These are phyloP conservation scores for Eudyptes chrysolophus DNA, from an alignment of 2,113 vertebrate genomes.

Conservation along the genomic window DNA sequence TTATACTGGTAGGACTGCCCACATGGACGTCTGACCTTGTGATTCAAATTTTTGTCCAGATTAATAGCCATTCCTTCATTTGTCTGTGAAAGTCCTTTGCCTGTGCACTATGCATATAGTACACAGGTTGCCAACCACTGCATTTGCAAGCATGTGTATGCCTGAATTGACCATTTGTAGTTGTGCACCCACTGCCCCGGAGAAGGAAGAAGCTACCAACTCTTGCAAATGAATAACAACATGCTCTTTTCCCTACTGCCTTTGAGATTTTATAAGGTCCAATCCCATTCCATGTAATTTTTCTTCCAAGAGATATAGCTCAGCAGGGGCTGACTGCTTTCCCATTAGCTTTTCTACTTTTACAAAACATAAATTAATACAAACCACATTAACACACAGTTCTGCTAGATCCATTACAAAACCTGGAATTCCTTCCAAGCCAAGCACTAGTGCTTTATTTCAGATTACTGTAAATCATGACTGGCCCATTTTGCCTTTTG, in stretches of 20 bases:
- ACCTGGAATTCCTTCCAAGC: not conserved
- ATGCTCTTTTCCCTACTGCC: not conserved
- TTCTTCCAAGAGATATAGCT: slow-evolving; percentile 36
- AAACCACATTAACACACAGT: not conserved
- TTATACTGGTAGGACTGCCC: not conserved
- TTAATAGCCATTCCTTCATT: not conserved
- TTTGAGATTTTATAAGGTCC: not conserved
- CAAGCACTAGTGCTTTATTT: not conserved
- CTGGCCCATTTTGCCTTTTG: not conserved
- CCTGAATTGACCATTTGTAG: not conserved
- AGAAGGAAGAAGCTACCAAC: not conserved
- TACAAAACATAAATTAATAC: not conserved
- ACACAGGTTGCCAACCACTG: not conserved
- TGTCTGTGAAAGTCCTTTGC: not conserved
- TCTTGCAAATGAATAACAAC: not conserved
- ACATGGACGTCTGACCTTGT: not conserved
- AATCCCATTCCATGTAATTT: not conserved
- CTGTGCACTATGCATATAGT: no score
- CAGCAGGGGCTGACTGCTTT: not conserved
- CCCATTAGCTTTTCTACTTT: slow-evolving; percentile 23
- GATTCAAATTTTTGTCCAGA: not conserved
- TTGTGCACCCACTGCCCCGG: not conserved
- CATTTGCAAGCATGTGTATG: not conserved
- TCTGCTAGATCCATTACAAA: not conserved
- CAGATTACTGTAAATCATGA: not conserved